Evolutionary conservation across 2,113 vertebrate species (phyloP).

Genomic region (Thalassarche chlororhynchos): DNA sequence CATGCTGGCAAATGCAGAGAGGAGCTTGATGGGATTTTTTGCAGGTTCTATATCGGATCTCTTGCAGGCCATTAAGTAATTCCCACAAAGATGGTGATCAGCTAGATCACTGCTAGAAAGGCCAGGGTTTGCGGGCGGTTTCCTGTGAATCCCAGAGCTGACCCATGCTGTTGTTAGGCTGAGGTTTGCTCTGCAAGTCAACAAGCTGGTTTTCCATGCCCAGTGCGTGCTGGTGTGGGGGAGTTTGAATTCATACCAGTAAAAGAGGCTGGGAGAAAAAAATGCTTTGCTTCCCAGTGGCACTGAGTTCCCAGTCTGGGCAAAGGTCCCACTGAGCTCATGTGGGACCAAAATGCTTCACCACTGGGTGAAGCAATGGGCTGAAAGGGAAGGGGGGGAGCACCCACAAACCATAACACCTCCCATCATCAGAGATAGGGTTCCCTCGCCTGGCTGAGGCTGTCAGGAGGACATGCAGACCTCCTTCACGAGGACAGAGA

Average conservation of each 20-base stretch:
- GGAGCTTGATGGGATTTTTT: background rate
- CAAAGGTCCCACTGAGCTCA: background rate
- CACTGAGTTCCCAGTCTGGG: background rate
- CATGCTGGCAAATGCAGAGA: background rate
- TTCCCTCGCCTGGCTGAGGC: background rate
- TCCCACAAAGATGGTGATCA: background rate
- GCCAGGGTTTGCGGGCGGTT: background rate
- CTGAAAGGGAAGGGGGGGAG: background rate
- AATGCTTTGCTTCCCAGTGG: background rate
- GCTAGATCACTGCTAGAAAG: background rate
- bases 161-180: background rate
- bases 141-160: background rate
- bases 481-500: background rate
- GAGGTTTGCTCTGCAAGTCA: background rate
- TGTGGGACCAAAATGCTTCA: background rate
- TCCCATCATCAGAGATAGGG: background rate
- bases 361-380: too few relatives aligned
- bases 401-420: background rate
- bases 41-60: background rate
- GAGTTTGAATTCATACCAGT: background rate
- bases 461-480: background rate
- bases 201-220: background rate
- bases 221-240: background rate
- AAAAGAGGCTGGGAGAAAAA: background rate
- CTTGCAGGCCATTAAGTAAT: background rate